Percentiles rank a stretch among this genome's conserved stretches.
phyloP scores from a whole-genome alignment of 2,888 invertebrate species.

The Coleophora flavipennella region DNA sequence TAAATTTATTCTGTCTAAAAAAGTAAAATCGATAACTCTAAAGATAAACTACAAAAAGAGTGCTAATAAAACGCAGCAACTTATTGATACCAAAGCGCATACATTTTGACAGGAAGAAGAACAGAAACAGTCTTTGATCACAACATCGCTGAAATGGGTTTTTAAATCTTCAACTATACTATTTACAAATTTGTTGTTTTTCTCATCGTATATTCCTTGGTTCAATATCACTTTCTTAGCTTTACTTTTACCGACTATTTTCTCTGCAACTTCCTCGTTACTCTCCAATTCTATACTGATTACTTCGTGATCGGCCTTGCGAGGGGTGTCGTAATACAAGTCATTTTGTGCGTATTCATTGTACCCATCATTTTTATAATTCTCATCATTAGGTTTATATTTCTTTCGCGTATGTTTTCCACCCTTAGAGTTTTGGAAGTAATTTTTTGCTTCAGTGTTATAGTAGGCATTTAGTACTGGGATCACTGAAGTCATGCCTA shows the following conservation, averaged over 20 bases:
- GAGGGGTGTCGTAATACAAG: background rate
- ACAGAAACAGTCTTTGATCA: slow-evolving; percentile 28
- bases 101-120: slow-evolving; percentile 7
- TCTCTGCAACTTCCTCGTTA: background rate
- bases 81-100: too few species aligned
- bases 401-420: slow-evolving; percentile 26
- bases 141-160: slow-evolving; percentile 17
- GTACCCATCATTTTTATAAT: slow-evolving; percentile 8
- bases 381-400: slow-evolving; percentile 18
- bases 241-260: background rate
- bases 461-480: slow-evolving; percentile 21
- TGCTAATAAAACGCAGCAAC: too few species aligned
- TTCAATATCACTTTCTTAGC: background rate
- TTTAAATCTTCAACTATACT: slow-evolving; percentile 7
- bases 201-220: background rate
- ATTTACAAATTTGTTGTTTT: slow-evolving; percentile 5
- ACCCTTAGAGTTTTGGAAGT: slow-evolving; percentile 23
- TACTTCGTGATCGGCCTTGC: too few species aligned
- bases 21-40: too few species aligned
- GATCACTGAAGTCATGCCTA: slow-evolving; percentile 18
- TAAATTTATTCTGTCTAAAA: too few species aligned
- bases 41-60: too few species aligned
- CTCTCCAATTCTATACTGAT: too few species aligned
- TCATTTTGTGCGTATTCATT: slow-evolving; percentile 11
- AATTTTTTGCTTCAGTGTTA: slow-evolving; percentile 23